Base-by-base conservation (phyloP, 2,888 invertebrate genomes). In the Schrankia costaestrigalis region DNA sequence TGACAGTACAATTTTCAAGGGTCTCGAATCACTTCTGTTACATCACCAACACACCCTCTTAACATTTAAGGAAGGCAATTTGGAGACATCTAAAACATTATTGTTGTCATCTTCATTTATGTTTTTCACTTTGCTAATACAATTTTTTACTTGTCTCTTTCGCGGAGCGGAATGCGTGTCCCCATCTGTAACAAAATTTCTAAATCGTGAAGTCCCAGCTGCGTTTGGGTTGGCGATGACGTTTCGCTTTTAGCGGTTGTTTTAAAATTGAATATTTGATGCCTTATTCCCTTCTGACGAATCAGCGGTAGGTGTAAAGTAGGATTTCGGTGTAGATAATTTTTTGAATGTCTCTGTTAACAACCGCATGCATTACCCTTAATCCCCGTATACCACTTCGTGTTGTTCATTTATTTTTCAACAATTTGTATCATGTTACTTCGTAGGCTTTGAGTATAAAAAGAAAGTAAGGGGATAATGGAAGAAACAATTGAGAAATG, bases 181-280 rank as follows among this genome's bases (percentile, higher is more conserved):
- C 54, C 82, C 87, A 87, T 85, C 87, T 86, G 87, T 78, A 78
- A 71, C 78, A 59, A 79, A 83, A 83, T 82, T 79, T 81, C 77
- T 84, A 83, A 82, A 86, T 83, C 79, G 84, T 75, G 71, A 68
- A 71, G 86, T 75, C 86, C 74, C 87, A 87, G 84, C 87, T 87
- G 87, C 71, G 81, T 67, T 71, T 73, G 75, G 69, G 75, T 71
- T 60, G 70, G 76, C 84, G 81, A 87, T 86, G 87, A 86, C 87
- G 73, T 85, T 86, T 85, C 79, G 88, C 87, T 86, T 84, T 87
- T 87, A 87, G 87, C 86, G 84, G 77, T 69, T 81, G 81, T 85
- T 87, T 87, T 87, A 87, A 87, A 87, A 86, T 87, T 87, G 85
- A 87, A 87, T 87, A 87, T 87, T 87, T 87, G 86, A 87, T 87